A percentile compares a stretch with the other conserved stretches of the same genome.
phyloP scores from a whole-genome alignment of 2,888 invertebrate species.

The Drosophila kuntzei region DNA sequence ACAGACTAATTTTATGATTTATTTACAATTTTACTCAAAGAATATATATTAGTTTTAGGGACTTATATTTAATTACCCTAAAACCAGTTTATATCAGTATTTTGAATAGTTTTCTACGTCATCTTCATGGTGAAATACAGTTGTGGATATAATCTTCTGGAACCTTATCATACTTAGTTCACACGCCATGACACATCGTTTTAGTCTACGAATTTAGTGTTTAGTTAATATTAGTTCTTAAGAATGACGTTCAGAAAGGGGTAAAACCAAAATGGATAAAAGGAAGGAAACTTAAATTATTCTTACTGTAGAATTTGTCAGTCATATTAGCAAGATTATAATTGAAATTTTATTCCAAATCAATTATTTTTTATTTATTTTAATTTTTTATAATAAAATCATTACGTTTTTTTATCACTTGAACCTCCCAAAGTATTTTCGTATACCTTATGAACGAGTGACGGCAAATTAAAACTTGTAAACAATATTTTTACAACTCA shows the following conservation, averaged over 20 bases:
- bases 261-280: background rate
- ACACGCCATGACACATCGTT: slow-evolving; percentile 8
- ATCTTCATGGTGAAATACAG: slow-evolving; percentile 10
- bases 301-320: background rate
- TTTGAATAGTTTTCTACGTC: slow-evolving; percentile 7
- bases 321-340: no score
- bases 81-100: background rate
- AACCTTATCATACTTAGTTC: slow-evolving; percentile 12
- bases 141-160: background rate
- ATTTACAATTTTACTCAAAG: slow-evolving; percentile 1
- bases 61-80: background rate
- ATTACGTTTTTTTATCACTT: no score
- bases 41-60: background rate
- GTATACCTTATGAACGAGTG: background rate
- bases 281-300: background rate
- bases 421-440: background rate
- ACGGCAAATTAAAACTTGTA: background rate
- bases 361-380: no score
- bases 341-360: no score
- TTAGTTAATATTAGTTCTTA: no score
- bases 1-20: background rate
- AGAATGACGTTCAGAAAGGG: background rate
- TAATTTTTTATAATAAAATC: background rate
- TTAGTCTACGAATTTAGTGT: background rate
- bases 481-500: background rate